Percentiles rank a stretch among this genome's conserved stretches.
Evolutionary conservation across 2,113 vertebrate species (phyloP).

Genomic region (Eulemur macaco): DNA sequence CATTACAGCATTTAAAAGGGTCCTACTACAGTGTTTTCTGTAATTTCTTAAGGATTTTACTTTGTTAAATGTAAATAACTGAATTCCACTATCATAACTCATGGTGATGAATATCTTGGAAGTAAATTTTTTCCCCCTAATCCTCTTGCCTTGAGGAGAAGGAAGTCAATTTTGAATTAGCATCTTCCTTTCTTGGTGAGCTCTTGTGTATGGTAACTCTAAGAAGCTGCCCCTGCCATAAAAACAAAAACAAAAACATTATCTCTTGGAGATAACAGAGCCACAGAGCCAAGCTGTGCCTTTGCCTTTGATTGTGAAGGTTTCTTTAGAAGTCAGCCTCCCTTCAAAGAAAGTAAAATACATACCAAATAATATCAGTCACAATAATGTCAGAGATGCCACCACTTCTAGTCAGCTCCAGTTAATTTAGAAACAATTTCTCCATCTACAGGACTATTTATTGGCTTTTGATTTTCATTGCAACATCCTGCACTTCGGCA

Average conservation of each 20-base stretch:
- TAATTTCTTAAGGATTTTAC: background rate
- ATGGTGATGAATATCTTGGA: background rate
- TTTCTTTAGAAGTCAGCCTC: background rate
- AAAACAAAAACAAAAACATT: background rate
- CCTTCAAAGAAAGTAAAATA: constrained; percentile 3
- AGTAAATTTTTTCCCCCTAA: background rate
- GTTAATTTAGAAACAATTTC: constrained; percentile 36
- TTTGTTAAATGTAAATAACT: background rate
- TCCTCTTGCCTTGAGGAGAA: too few species aligned
- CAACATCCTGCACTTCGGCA: background rate
- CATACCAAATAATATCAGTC: background rate
- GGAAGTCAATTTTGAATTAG: background rate
- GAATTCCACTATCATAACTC: background rate
- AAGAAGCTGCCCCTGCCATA: background rate
- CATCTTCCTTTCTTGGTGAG: background rate
- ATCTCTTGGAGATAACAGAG: background rate
- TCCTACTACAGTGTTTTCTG: background rate
- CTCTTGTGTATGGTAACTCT: background rate
- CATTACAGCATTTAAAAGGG: background rate
- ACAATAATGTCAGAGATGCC: background rate
- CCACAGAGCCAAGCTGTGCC: background rate
- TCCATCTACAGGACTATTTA: background rate
- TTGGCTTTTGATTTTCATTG: background rate
- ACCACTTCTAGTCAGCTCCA: background rate
- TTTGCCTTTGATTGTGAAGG: background rate